These are phyloP conservation scores for Dasyurus viverrinus DNA, from an alignment of 2,113 vertebrate genomes.

Conservation along the genomic window DNA sequence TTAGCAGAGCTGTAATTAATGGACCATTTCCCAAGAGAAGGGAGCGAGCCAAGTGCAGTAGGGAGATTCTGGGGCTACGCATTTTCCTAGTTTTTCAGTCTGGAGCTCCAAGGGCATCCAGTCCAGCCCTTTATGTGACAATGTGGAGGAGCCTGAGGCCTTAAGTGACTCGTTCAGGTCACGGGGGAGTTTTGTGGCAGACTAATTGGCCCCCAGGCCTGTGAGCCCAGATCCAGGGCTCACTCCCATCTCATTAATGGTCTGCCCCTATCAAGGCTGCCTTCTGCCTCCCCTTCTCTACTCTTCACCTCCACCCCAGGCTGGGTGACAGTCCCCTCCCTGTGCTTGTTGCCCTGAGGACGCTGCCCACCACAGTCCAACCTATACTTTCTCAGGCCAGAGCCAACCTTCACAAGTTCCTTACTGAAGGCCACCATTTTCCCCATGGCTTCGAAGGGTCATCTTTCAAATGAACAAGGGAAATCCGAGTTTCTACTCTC, in stretches of 20 bases:
- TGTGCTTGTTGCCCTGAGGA: neutral
- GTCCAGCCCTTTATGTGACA: too few relatives aligned
- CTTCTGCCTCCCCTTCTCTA: too few relatives aligned
- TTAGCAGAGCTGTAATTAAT: neutral
- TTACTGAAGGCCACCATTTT: neutral
- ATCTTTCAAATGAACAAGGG: neutral
- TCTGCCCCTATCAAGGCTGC: neutral
- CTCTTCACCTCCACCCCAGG: neutral
- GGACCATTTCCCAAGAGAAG: neutral
- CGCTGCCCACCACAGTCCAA: neutral
- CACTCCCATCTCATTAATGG: neutral
- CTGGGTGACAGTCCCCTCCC: neutral
- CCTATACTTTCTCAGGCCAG: neutral
- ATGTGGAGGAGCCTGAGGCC: too few relatives aligned
- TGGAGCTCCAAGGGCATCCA: too few relatives aligned
- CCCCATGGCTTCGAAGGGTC: neutral
- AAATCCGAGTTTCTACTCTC: neutral
- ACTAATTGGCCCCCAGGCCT: too few relatives aligned
- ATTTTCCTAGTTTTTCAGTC: too few relatives aligned
- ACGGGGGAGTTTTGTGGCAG: too few relatives aligned
- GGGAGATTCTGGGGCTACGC: neutral
- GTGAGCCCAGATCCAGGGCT: neutral
- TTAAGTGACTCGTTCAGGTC: too few relatives aligned
- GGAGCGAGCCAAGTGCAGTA: too few relatives aligned
- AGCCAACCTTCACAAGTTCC: too few relatives aligned